Conservation (phyloP, 2,888 invertebrate genomes). For the Heliconius sara region DNA sequence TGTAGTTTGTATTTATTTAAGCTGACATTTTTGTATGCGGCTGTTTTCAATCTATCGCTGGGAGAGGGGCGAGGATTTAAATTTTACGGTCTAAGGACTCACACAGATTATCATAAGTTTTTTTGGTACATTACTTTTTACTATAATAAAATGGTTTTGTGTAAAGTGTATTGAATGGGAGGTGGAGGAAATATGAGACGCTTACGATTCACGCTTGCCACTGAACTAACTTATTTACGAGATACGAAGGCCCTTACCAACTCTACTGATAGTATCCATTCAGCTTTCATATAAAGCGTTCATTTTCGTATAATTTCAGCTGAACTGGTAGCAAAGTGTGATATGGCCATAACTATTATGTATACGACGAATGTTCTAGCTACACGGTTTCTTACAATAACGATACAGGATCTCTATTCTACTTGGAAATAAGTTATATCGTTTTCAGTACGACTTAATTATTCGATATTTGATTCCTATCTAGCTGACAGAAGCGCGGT, state of each 20-base stretch:
- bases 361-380: conserved; percentile 22
- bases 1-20: not conserved
- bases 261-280: conserved; percentile 10
- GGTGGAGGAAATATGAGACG: not conserved
- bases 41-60: not conserved
- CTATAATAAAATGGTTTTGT: conserved; percentile 18
- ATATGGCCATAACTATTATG: not conserved
- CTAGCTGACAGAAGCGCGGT: conserved; percentile 31
- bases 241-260: conserved; percentile 1
- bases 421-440: conserved; percentile 26
- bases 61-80: not conserved
- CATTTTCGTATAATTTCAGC: not conserved
- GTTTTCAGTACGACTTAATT: conserved; percentile 35
- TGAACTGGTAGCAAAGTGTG: conserved; percentile 20
- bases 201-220: conserved; percentile 1
- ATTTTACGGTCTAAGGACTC: conserved; percentile 15
- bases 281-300: conserved; percentile 19
- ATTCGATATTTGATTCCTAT: conserved; percentile 40
- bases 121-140: conserved; percentile 12
- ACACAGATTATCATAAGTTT: conserved; percentile 4
- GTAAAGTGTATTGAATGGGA: conserved; percentile 9
- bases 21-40: not conserved
- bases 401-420: conserved; percentile 29
- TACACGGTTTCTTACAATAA: conserved; percentile 27
- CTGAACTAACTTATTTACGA: not conserved